These are phyloP conservation scores for Augochlora pura DNA, from an alignment of 1,140 invertebrate genomes.

Conservation along the genomic window DNA sequence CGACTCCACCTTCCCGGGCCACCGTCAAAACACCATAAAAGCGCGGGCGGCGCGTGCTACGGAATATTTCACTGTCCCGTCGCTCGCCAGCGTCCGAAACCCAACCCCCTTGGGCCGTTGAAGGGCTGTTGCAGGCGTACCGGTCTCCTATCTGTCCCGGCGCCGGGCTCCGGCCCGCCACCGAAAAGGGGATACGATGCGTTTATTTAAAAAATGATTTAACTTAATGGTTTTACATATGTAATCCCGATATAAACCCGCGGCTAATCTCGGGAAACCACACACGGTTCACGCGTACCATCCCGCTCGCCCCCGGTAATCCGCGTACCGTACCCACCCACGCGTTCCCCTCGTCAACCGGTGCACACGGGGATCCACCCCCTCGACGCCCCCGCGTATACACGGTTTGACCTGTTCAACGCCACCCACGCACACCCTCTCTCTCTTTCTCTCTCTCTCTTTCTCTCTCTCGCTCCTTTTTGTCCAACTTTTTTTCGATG, in stretches of 20 bases:
- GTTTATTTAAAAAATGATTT: conserved; percentile 80
- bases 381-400: conserved; percentile 29
- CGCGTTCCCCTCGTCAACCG: conserved; percentile 39
- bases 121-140: conserved; percentile 15
- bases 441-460: too few relatives aligned
- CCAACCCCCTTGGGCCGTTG: conserved; percentile 18
- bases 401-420: conserved; percentile 36
- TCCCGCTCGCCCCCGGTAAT: conserved; percentile 62
- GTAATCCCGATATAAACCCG: conserved; percentile 80
- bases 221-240: conserved; percentile 80
- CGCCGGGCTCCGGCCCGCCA: conserved; percentile 40
- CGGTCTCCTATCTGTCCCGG: conserved; percentile 64
- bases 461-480: not conserved
- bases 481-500: conserved; percentile 67
- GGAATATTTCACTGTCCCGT: conserved; percentile 59
- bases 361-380: conserved; percentile 15
- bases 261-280: conserved; percentile 78
- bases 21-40: conserved; percentile 21
- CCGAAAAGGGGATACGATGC: conserved; percentile 55
- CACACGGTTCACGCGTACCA: conserved; percentile 74
- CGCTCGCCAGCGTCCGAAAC: conserved; percentile 4
- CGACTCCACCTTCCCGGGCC: not conserved
- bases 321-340: conserved; percentile 58
- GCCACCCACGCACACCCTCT: not conserved
- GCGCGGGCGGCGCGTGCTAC: conserved; percentile 55